Conservation (phyloP, 2,888 invertebrate genomes). For the Harmothoe impar region DNA sequence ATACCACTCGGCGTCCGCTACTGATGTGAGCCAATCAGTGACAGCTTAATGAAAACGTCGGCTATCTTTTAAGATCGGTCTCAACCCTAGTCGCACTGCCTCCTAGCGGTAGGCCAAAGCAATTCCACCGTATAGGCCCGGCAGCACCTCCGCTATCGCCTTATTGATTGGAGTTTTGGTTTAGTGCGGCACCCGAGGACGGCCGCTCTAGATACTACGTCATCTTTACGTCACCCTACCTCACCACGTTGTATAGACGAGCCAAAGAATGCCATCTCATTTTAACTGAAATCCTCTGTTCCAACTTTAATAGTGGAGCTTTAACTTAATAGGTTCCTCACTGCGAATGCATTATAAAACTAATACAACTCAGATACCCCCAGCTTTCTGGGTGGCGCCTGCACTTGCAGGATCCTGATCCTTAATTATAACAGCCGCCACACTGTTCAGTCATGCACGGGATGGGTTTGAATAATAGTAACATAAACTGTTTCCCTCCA, state of each 20-base stretch:
- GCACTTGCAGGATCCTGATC: no score
- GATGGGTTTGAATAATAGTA: no score
- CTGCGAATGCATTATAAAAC: no score
- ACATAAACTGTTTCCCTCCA: no score
- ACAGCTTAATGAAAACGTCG: conserved; percentile 1
- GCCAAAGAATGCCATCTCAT: neutral
- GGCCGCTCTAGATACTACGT: neutral
- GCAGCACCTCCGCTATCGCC: neutral
- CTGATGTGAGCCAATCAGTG: conserved; percentile 37
- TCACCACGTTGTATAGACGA: neutral
- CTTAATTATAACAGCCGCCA: no score
- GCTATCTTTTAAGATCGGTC: neutral
- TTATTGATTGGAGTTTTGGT: neutral
- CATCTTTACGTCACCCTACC: neutral
- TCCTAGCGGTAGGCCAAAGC: neutral
- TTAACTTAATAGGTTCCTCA: no score
- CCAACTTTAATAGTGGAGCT: no score
- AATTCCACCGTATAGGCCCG: neutral
- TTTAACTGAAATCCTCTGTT: neutral
- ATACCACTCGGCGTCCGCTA: neutral
- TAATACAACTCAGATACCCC: no score
- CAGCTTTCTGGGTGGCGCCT: no score
- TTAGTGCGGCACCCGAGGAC: neutral
- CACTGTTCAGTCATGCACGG: no score
- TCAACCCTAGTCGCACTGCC: neutral